Evolutionary conservation across 2,113 vertebrate genomes (phyloP).

Genomic region (Halichoerus grypus): DNA sequence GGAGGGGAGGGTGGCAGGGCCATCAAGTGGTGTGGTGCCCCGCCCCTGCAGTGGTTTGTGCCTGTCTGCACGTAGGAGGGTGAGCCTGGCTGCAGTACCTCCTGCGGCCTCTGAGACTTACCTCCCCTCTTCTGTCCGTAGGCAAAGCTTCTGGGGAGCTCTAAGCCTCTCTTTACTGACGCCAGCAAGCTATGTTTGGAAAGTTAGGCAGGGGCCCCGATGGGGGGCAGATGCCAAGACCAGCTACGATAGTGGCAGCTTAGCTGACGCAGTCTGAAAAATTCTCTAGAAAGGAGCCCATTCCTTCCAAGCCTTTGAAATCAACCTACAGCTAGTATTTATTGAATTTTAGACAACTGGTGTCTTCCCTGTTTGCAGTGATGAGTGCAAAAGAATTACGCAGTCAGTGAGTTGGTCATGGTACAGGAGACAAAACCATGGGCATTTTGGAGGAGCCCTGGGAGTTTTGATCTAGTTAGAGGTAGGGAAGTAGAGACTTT

Average conservation of each 20-base stretch:
- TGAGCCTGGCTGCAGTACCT: conserved; percentile 79
- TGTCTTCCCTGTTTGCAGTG: not conserved
- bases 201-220: not conserved
- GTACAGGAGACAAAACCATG: not conserved
- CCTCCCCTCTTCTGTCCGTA: not conserved
- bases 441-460: not conserved
- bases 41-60: conserved; percentile 68
- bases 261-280: not conserved
- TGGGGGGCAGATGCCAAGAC: not conserved
- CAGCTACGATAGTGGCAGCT: not conserved
- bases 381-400: not conserved
- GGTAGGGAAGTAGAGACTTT: not conserved
- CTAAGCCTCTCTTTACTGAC: not conserved
- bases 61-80: conserved; percentile 82
- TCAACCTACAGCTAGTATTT: not conserved
- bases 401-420: not conserved
- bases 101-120: not conserved
- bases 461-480: not conserved
- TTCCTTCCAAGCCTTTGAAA: conserved; percentile 10
- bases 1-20: not conserved
- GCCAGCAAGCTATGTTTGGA: not conserved
- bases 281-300: not conserved
- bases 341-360: not conserved
- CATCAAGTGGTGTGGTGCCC: not conserved
- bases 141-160: not conserved